phyloP scores from a whole-genome alignment of 2,113 vertebrate species.

The Myotis brandtii region DNA sequence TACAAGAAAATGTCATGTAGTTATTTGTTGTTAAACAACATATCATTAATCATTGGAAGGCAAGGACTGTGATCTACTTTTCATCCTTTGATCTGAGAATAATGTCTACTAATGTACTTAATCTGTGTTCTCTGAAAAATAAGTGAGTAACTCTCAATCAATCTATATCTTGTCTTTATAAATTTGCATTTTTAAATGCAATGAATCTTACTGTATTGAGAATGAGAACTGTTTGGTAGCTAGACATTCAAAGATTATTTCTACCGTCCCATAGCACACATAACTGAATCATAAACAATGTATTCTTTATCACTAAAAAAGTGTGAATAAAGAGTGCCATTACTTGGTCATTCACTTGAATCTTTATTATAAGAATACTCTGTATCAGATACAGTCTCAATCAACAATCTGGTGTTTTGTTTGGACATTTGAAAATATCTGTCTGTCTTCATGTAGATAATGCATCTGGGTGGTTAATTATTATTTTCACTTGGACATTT shows the following conservation, averaged over 20 bases:
- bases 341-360: not conserved
- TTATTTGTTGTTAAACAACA: constrained; percentile 36
- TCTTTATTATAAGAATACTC: not conserved
- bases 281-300: constrained; percentile 15
- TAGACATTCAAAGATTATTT: not conserved
- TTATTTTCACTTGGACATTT: not conserved
- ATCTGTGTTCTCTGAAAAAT: not conserved
- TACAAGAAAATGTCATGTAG: constrained; percentile 30
- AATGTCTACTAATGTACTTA: constrained; percentile 21
- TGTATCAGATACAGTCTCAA: not conserved
- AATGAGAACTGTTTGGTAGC: constrained; percentile 15
- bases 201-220: not conserved
- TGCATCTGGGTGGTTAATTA: not conserved
- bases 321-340: not conserved
- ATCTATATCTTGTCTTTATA: constrained; percentile 18
- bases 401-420: not conserved
- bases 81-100: constrained; percentile 34
- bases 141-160: constrained; percentile 4
- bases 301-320: constrained; percentile 13
- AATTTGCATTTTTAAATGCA: not conserved
- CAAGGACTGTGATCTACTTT: not conserved
- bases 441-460: not conserved
- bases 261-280: not conserved
- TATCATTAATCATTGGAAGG: not conserved
- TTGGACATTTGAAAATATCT: constrained; percentile 4